Conservation (phyloP, 1,140 invertebrate genomes). For the Dendroctonus ponderosae region DNA sequence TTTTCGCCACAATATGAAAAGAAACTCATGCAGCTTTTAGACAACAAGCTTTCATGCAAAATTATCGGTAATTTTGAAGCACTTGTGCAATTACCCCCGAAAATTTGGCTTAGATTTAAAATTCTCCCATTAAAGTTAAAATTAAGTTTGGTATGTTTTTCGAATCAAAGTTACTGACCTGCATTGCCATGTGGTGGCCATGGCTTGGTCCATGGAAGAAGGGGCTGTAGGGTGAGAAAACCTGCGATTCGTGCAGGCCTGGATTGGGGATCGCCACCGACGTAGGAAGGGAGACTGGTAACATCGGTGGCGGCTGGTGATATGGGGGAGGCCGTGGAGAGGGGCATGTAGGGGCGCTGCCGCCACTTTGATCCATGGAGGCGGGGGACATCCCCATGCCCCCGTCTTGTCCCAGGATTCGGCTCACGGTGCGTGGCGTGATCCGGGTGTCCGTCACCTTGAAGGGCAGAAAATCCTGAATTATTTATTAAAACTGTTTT, state of each 20-base stretch:
- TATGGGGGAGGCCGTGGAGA: constrained; percentile 73
- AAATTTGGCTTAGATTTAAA: too few species aligned
- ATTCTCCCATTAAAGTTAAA: too few species aligned
- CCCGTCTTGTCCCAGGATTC: constrained; percentile 75
- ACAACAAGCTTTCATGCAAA: too few species aligned
- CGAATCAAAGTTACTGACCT: constrained; percentile 38
- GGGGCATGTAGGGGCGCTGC: constrained; percentile 43
- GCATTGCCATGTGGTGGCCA: constrained; percentile 56
- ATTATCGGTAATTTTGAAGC: too few species aligned
- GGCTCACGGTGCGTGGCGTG: constrained; percentile 84
- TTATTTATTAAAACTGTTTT: constrained; percentile 30
- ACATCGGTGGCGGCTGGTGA: constrained; percentile 74
- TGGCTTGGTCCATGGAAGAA: constrained; percentile 68
- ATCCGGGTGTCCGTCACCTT: constrained; percentile 90
- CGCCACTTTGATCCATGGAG: constrained; percentile 51
- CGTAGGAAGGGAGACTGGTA: constrained; percentile 84
- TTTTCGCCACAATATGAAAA: too few species aligned
- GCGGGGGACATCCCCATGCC: constrained; percentile 63
- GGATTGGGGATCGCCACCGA: constrained; percentile 96
- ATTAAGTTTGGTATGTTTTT: not conserved
- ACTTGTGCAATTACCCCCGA: too few species aligned
- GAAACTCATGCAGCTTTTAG: too few species aligned
- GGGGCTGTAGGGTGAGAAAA: constrained; percentile 86
- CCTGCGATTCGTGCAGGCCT: constrained; percentile 89
- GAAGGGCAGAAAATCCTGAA: constrained; percentile 32